Conservation (phyloP, 1,140 invertebrate species). For the Euschistus heros region DNA sequence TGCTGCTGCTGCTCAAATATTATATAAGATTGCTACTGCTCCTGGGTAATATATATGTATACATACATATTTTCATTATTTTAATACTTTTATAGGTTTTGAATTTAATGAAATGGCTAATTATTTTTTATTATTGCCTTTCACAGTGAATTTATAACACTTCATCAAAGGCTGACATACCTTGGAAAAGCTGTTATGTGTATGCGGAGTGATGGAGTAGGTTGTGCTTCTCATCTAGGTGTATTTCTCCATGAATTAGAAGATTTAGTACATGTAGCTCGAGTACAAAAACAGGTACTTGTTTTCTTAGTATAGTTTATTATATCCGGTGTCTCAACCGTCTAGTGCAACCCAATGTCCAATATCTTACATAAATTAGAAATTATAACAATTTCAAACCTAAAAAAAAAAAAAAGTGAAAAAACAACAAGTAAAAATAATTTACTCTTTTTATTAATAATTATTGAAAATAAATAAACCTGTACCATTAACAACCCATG, state of each 20-base stretch:
- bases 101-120: too few species aligned
- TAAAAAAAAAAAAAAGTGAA: too few species aligned
- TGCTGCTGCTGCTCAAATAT: constrained; percentile 80
- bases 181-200: constrained; percentile 90
- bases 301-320: not conserved
- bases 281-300: constrained; percentile 55
- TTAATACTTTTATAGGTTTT: not conserved
- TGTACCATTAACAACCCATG: too few species aligned
- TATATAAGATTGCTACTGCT: constrained; percentile 76
- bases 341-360: too few species aligned
- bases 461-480: too few species aligned
- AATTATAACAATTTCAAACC: too few species aligned
- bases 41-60: constrained; percentile 51
- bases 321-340: too few species aligned
- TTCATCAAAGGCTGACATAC: constrained; percentile 74
- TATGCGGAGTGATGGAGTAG: constrained; percentile 74
- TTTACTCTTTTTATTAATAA: too few species aligned
- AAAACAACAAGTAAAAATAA: too few species aligned
- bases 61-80: constrained; percentile 16
- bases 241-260: constrained; percentile 85
- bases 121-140: constrained; percentile 16
- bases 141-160: constrained; percentile 46
- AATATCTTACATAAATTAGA: too few species aligned
- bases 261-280: constrained; percentile 80
- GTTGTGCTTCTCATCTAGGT: constrained; percentile 61